These are phyloP conservation scores for Carlito syrichta DNA, from an alignment of 2,113 vertebrate genomes.

Conservation along the genomic window DNA sequence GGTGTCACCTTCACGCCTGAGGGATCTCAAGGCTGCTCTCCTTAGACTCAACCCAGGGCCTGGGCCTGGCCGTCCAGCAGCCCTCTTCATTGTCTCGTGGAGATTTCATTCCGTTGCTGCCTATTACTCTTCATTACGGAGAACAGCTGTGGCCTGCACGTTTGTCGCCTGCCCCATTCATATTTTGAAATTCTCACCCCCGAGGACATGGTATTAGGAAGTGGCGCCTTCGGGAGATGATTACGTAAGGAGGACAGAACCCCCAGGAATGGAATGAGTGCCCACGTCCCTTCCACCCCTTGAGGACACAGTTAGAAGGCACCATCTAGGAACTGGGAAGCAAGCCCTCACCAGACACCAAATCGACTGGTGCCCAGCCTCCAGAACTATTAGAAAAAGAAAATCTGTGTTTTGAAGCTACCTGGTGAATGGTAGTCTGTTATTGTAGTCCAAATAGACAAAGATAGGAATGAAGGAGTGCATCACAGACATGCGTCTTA, in stretches of 20 bases:
- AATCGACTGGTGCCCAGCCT: background rate
- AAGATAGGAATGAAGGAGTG: background rate
- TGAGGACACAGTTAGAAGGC: background rate
- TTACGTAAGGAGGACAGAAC: background rate
- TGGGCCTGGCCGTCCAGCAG: accelerated
- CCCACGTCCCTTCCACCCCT: background rate
- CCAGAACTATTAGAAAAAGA: background rate
- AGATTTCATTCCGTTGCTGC: background rate
- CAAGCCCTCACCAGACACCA: background rate
- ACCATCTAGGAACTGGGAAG: background rate
- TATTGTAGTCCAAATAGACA: background rate
- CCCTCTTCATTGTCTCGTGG: background rate
- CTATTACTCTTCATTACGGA: too few species aligned
- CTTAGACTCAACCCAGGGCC: too few species aligned
- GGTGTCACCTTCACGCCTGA: background rate
- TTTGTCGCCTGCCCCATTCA: background rate
- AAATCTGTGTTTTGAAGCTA: background rate
- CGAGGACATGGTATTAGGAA: background rate
- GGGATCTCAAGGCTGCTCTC: background rate
- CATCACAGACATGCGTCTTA: background rate
- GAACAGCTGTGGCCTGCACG: background rate
- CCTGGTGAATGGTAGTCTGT: background rate
- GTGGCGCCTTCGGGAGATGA: background rate
- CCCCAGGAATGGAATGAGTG: background rate
- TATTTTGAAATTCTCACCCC: background rate